These are phyloP conservation scores for Diorhabda elongata DNA, from an alignment of 1,140 invertebrate species.

Conservation along the genomic window DNA sequence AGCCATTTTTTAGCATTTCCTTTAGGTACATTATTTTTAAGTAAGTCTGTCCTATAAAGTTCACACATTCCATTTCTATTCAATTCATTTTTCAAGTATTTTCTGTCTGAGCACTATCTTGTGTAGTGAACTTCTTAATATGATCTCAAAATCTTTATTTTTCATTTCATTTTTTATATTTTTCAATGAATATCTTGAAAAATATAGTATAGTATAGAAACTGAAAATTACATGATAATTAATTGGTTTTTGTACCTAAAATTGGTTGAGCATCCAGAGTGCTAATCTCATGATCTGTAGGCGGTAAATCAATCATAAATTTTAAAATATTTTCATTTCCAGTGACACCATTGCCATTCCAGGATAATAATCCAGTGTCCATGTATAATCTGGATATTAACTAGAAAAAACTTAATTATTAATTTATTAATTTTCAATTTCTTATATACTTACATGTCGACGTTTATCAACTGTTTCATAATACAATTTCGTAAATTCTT, in stretches of 20 bases:
- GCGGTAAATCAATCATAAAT: slow-evolving; percentile 70
- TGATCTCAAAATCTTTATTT: no score
- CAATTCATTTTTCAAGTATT: no score
- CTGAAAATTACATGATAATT: no score
- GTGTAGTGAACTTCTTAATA: no score
- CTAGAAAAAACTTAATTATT: slow-evolving; percentile 49
- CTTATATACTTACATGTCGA: slow-evolving; percentile 62
- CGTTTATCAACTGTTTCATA: slow-evolving; percentile 78
- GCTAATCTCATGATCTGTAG: slow-evolving; percentile 63
- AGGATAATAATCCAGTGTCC: slow-evolving; percentile 72
- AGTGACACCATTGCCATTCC: slow-evolving; percentile 78
- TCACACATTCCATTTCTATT: no score
- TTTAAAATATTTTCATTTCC: slow-evolving; percentile 74
- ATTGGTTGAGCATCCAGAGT: slow-evolving; percentile 78
- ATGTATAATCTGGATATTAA: slow-evolving; percentile 72
- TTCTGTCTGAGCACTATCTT: no score
- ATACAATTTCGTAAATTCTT: slow-evolving; percentile 78
- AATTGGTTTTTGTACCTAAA: slow-evolving; percentile 51
- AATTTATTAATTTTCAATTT: slow-evolving; percentile 8
- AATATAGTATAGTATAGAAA: no score
- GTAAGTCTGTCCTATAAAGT: no score
- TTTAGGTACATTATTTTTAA: no score
- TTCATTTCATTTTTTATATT: no score
- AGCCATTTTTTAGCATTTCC: no score
- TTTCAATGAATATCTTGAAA: no score